Percentiles rank a stretch among this genome's conserved stretches.
Evolutionary conservation across 2,888 invertebrate species (phyloP).

Genomic region (Barypeithes pellucidus): DNA sequence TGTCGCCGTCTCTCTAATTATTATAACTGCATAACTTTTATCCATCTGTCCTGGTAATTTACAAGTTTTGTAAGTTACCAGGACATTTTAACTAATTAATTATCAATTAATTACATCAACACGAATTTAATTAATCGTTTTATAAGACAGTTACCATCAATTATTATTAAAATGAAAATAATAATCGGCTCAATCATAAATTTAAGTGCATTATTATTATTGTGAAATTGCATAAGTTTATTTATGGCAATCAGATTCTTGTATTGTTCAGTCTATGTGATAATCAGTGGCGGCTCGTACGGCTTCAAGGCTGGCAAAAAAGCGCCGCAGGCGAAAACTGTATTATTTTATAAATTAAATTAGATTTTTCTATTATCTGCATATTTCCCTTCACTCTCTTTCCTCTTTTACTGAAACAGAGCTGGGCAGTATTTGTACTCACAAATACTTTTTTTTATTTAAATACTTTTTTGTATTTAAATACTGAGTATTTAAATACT

Average conservation of each 20-base stretch:
- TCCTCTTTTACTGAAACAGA: too few species aligned
- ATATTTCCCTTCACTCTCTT: too few species aligned
- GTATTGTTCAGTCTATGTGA: not conserved
- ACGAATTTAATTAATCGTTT: conserved; percentile 13
- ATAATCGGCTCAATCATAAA: not conserved
- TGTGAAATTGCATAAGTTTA: not conserved
- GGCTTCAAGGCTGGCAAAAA: too few species aligned
- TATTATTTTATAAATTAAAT: not conserved
- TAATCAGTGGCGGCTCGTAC: too few species aligned
- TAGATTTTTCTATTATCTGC: too few species aligned
- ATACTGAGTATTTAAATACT: too few species aligned
- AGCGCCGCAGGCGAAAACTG: too few species aligned
- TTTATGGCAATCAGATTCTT: not conserved
- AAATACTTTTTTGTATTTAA: too few species aligned
- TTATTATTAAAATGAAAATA: conserved; percentile 6
- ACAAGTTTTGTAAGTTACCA: not conserved
- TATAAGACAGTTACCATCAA: not conserved
- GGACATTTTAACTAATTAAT: conserved; percentile 10
- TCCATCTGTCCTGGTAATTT: conserved; percentile 12
- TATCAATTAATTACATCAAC: conserved; percentile 19
- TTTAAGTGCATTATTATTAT: not conserved
- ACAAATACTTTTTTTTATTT: too few species aligned
- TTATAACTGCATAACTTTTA: not conserved
- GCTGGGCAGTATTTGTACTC: too few species aligned
- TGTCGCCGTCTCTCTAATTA: too few species aligned